phyloP scores from a whole-genome alignment of 2,797 vertebrate genomes.

The Sitta carolinensis region DNA sequence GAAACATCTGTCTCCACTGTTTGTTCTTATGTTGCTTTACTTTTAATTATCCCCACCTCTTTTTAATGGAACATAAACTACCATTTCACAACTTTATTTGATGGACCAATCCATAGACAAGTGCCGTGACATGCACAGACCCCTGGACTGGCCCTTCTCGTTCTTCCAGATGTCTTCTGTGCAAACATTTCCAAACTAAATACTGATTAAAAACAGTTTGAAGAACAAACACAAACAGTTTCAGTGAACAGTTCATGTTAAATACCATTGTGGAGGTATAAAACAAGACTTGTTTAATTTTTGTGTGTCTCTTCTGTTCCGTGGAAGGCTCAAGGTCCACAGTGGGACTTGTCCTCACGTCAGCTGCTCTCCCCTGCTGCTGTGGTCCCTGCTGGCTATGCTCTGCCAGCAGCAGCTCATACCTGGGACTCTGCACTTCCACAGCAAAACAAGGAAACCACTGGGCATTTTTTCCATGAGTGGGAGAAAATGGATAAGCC shows the following conservation, averaged over 20 bases:
- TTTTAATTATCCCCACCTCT: conserved; percentile 55
- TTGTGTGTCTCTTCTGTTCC: neutral
- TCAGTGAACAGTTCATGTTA: neutral
- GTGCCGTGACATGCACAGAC: neutral
- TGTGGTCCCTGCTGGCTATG: neutral
- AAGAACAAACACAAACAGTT: conserved; percentile 1
- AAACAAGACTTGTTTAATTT: neutral
- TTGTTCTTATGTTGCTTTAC: conserved; percentile 46
- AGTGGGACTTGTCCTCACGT: neutral
- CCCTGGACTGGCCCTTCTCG: neutral
- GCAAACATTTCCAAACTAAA: conserved; percentile 10
- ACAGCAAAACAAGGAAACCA: neutral
- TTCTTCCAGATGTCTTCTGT: neutral
- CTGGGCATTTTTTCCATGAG: neutral
- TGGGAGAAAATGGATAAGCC: neutral
- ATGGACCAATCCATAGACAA: neutral
- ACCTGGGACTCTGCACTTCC: neutral
- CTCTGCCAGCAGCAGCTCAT: neutral
- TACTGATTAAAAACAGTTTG: conserved; percentile 34
- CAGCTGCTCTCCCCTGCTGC: neutral
- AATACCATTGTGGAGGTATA: neutral
- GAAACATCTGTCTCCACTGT: conserved; percentile 42
- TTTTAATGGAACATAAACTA: conserved; percentile 41
- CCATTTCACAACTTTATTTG: conserved; percentile 23
- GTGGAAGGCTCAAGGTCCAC: neutral